These are phyloP conservation scores for Ormyrus rosae DNA, from an alignment of 2,888 invertebrate species.

Conservation along the genomic window DNA sequence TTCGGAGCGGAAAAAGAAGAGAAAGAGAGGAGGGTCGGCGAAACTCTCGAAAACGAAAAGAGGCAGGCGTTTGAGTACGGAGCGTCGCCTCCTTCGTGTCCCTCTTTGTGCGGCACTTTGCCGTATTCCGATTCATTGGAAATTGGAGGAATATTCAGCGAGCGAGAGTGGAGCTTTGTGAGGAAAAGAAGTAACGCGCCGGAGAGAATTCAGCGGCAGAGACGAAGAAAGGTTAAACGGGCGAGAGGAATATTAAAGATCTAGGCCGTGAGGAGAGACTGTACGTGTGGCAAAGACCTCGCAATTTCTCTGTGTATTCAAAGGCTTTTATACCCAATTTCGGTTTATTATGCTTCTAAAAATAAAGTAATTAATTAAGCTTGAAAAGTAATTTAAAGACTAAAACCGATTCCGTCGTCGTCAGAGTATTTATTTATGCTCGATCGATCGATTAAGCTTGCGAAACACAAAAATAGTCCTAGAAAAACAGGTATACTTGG, in stretches of 20 bases:
- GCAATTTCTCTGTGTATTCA: too few species aligned
- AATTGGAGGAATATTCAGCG: conserved; percentile 71
- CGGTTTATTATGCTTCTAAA: too few species aligned
- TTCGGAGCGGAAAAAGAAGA: conserved; percentile 32
- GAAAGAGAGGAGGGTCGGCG: conserved; percentile 52
- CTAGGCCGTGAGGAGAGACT: conserved; percentile 22
- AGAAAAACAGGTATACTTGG: too few species aligned
- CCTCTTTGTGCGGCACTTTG: conserved; percentile 73
- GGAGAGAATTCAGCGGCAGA: conserved; percentile 1
- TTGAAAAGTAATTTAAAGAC: too few species aligned
- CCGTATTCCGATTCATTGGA: conserved; percentile 76
- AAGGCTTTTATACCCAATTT: too few species aligned
- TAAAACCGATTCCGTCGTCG: too few species aligned
- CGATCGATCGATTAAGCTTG: too few species aligned
- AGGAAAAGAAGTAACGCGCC: conserved; percentile 33
- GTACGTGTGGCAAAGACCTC: not conserved
- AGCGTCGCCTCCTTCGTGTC: conserved; percentile 59
- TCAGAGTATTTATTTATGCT: too few species aligned
- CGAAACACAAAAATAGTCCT: too few species aligned
- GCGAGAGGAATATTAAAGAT: not conserved
- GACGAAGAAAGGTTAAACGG: conserved; percentile 17
- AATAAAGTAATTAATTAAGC: too few species aligned
- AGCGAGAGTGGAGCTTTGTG: conserved; percentile 28
- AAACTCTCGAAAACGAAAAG: conserved; percentile 52
- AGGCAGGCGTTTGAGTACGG: conserved; percentile 58